Conservation (phyloP, 2,113 vertebrate species). For the Alaudala cheleensis region DNA sequence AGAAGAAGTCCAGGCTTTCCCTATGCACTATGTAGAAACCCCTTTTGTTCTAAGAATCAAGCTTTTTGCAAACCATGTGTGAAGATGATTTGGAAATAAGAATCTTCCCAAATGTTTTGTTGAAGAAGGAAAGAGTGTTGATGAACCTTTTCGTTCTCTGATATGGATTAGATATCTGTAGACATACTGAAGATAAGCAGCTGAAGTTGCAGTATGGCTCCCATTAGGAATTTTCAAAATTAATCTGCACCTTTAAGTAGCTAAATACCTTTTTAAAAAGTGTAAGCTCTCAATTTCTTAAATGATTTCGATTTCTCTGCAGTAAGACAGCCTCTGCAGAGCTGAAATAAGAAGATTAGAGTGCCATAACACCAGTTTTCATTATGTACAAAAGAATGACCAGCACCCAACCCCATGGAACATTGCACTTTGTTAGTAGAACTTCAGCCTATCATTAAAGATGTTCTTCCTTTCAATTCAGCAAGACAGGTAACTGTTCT, state of each 20-base stretch:
- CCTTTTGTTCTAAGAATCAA: not conserved
- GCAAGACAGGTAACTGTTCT: not conserved
- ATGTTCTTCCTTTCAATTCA: not conserved
- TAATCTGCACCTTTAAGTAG: not conserved
- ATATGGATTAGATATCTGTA: not conserved
- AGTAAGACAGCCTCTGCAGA: not conserved
- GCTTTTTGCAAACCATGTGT: not conserved
- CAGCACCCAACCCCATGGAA: not conserved
- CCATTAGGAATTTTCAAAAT: not conserved
- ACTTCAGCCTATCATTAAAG: not conserved
- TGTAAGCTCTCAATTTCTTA: not conserved
- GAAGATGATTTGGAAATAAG: not conserved
- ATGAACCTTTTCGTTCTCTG: not conserved
- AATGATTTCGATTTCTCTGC: not conserved
- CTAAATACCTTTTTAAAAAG: not conserved
- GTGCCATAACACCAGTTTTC: not conserved
- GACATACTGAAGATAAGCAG: not conserved
- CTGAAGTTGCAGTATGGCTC: fast-evolving
- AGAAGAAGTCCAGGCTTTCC: not conserved
- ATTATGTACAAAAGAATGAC: not conserved
- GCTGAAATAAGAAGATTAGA: not conserved
- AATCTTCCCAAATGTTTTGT: not conserved
- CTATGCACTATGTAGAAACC: not conserved
- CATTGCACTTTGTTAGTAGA: not conserved
- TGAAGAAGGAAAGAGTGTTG: not conserved